phyloP scores from a whole-genome alignment of 1,140 invertebrate species.

The Probaryconus sp. region DNA sequence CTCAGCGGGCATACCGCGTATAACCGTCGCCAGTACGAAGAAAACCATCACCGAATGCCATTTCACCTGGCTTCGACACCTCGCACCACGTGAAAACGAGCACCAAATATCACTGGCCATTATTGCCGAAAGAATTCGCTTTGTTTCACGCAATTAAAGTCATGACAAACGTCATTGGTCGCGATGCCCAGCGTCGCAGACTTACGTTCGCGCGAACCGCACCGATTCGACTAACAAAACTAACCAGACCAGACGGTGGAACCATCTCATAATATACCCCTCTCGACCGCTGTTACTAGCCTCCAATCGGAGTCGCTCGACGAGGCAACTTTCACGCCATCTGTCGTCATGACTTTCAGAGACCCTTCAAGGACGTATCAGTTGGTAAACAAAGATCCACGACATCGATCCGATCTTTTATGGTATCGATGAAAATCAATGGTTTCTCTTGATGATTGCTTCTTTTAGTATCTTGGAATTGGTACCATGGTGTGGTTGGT shows the following conservation, averaged over 20 bases:
- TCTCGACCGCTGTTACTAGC: constrained; percentile 1
- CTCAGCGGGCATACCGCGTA: constrained; percentile 55
- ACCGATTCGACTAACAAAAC: constrained; percentile 65
- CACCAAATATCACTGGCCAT: constrained; percentile 72
- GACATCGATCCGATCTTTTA: too few relatives aligned
- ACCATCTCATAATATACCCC: too few relatives aligned
- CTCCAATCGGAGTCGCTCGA: too few relatives aligned
- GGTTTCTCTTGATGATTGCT: too few relatives aligned
- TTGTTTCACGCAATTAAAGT: constrained; percentile 62
- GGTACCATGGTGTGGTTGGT: too few relatives aligned
- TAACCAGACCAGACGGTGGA: constrained; percentile 33
- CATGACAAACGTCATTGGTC: constrained; percentile 59
- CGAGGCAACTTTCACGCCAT: too few relatives aligned
- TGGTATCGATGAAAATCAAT: too few relatives aligned
- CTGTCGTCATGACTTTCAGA: too few relatives aligned
- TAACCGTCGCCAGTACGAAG: constrained; percentile 60
- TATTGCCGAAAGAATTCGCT: constrained; percentile 28
- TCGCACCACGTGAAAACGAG: constrained; percentile 49
- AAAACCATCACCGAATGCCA: constrained; percentile 63
- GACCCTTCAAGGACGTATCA: too few relatives aligned
- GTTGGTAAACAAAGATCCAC: too few relatives aligned
- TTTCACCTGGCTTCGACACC: constrained; percentile 62
- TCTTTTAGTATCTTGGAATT: too few relatives aligned
- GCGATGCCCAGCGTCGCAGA: constrained; percentile 32
- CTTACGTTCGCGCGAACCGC: constrained; percentile 59